phyloP scores from a whole-genome alignment of 2,888 invertebrate genomes.

The Eutolmus rufibarbis region DNA sequence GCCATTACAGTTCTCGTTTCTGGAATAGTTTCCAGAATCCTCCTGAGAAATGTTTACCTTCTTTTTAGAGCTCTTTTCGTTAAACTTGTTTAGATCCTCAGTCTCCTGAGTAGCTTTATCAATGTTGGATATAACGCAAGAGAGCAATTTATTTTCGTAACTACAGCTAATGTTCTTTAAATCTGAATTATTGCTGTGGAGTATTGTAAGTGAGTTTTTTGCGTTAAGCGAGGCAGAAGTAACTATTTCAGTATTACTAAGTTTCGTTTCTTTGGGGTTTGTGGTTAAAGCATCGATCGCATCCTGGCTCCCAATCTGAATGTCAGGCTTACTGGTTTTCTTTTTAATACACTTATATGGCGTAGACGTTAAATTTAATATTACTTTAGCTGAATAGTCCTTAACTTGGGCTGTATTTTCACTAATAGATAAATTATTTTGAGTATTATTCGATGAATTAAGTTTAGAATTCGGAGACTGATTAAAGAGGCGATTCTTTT shows the following conservation, averaged over 20 bases:
- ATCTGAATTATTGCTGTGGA: conserved; percentile 35
- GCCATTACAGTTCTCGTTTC: conserved; percentile 54
- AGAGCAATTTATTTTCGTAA: conserved; percentile 53
- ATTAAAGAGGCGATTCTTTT: conserved; percentile 64
- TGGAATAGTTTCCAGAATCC: conserved; percentile 60
- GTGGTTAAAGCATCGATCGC: conserved; percentile 6
- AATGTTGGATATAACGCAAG: conserved; percentile 55
- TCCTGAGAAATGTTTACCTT: conserved; percentile 49
- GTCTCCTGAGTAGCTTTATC: conserved; percentile 53
- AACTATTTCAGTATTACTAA: conserved; percentile 15
- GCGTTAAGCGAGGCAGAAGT: conserved; percentile 8
- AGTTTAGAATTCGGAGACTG: conserved; percentile 45
- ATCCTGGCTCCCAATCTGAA: conserved; percentile 32
- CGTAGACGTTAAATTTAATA: conserved; percentile 54
- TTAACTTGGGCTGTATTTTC: conserved; percentile 48
- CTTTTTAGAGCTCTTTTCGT: neutral
- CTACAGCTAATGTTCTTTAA: conserved; percentile 16
- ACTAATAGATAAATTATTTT: neutral
- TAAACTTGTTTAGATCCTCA: conserved; percentile 52
- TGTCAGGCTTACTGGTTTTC: conserved; percentile 39
- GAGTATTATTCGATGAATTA: neutral
- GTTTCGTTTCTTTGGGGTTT: conserved; percentile 23
- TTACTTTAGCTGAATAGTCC: conserved; percentile 53
- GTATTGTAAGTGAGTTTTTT: conserved; percentile 1
- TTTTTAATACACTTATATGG: conserved; percentile 50